Conservation (phyloP, 2,113 vertebrate species). For the Murina feae region DNA sequence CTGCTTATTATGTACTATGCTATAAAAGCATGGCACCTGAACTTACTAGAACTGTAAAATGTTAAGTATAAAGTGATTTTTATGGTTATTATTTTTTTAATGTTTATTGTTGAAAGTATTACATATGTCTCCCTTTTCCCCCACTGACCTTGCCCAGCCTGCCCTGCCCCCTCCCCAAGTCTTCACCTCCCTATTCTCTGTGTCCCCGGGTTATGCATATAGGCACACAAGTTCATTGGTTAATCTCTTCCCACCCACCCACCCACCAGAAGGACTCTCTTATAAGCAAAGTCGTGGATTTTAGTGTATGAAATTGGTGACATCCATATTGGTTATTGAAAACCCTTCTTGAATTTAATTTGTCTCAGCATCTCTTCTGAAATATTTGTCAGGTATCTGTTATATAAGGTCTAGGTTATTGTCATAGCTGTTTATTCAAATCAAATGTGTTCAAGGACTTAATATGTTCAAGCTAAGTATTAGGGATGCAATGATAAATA, state of each 20-base stretch:
- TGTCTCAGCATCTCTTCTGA: background rate
- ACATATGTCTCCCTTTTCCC: background rate
- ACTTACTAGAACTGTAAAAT: background rate
- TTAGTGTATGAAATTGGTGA: constrained; percentile 35
- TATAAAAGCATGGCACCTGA: background rate
- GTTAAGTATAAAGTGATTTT: background rate
- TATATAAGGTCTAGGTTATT: background rate
- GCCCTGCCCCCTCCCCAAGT: too few species aligned
- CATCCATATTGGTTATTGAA: background rate
- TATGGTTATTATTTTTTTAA: background rate
- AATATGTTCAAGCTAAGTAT: background rate
- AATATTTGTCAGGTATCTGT: background rate
- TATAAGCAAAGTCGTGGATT: constrained; percentile 5
- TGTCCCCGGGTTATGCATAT: background rate
- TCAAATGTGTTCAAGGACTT: background rate
- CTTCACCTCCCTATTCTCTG: background rate
- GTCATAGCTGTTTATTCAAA: background rate
- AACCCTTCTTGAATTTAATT: background rate
- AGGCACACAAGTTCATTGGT: background rate
- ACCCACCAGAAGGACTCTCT: background rate
- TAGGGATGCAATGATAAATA: background rate
- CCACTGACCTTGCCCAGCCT: too few species aligned
- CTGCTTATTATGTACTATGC: background rate
- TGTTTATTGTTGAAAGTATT: background rate
- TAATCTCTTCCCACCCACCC: background rate